Evolutionary conservation across 2,888 invertebrate species (phyloP).

Genomic region (Drosophila hamatofila): DNA sequence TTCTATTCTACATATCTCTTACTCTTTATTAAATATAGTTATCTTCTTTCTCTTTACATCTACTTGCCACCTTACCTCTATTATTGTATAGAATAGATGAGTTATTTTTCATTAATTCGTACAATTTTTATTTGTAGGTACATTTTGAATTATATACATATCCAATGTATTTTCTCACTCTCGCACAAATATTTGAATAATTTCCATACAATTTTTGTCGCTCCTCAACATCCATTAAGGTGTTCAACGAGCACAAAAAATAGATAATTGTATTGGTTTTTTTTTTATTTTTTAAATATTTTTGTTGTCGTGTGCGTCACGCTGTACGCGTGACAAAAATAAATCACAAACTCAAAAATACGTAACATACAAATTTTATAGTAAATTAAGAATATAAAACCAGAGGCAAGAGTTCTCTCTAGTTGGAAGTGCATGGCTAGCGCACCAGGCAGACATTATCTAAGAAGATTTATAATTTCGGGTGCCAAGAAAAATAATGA

Average conservation of each 20-base stretch:
- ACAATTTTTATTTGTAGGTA: too few relatives aligned
- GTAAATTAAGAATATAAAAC: conserved; percentile 52
- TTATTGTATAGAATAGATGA: too few relatives aligned
- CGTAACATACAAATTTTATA: conserved; percentile 64
- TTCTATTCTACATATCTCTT: background rate
- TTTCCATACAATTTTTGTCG: conserved; percentile 4
- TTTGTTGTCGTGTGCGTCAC: conserved; percentile 51
- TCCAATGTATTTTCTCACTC: background rate
- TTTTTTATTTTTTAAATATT: too few relatives aligned
- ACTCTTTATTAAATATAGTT: too few relatives aligned
- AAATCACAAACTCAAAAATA: conserved; percentile 73
- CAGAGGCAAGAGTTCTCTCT: background rate
- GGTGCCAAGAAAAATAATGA: conserved; percentile 47
- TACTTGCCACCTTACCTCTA: too few relatives aligned
- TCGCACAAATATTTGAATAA: too few relatives aligned
- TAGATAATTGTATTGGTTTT: conserved; percentile 17
- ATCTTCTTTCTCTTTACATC: too few relatives aligned
- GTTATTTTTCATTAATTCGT: too few relatives aligned
- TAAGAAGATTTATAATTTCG: conserved; percentile 1
- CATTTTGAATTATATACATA: background rate
- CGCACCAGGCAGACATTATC: conserved; percentile 28
- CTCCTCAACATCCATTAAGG: conserved; percentile 18
- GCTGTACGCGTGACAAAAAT: conserved; percentile 69
- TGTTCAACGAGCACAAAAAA: conserved; percentile 31
- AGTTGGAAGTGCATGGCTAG: background rate